phyloP scores from a whole-genome alignment of 1,140 invertebrate species.

The Sycophaga agraensis region DNA sequence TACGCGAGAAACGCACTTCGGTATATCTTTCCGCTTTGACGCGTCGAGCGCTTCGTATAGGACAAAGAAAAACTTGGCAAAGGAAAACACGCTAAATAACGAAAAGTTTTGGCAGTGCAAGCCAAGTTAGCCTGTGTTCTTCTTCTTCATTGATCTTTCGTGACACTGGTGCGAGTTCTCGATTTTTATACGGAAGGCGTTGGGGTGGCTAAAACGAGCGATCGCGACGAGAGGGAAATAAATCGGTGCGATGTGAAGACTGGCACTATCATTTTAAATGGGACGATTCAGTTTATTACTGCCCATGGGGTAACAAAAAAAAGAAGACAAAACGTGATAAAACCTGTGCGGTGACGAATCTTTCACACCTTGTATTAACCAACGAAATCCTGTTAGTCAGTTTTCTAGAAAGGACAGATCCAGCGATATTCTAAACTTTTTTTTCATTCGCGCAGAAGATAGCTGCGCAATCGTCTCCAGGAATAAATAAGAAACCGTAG shows the following conservation, averaged over 20 bases:
- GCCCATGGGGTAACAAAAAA: too few species aligned
- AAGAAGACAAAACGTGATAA: neutral
- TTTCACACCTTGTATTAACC: conserved; percentile 13
- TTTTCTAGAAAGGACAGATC: neutral
- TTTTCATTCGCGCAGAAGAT: neutral
- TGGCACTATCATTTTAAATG: too few species aligned
- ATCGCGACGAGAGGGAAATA: too few species aligned
- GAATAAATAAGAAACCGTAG: conserved; percentile 4
- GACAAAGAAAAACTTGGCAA: neutral
- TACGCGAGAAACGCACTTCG: conserved; percentile 7
- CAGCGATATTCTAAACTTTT: conserved; percentile 12
- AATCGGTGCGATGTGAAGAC: too few species aligned
- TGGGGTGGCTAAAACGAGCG: too few species aligned
- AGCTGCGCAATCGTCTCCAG: neutral
- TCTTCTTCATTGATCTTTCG: conserved; percentile 13
- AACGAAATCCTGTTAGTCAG: conserved; percentile 8
- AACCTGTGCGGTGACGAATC: neutral
- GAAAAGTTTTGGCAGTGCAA: neutral
- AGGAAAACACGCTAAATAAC: neutral
- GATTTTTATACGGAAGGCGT: too few species aligned
- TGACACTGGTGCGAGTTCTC: too few species aligned
- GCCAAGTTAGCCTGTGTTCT: neutral
- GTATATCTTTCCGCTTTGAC: conserved; percentile 17
- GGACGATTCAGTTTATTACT: too few species aligned
- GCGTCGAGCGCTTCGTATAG: conserved; percentile 10